phyloP scores from a whole-genome alignment of 1,140 invertebrate species.

The Doryteuthis pealeii region DNA sequence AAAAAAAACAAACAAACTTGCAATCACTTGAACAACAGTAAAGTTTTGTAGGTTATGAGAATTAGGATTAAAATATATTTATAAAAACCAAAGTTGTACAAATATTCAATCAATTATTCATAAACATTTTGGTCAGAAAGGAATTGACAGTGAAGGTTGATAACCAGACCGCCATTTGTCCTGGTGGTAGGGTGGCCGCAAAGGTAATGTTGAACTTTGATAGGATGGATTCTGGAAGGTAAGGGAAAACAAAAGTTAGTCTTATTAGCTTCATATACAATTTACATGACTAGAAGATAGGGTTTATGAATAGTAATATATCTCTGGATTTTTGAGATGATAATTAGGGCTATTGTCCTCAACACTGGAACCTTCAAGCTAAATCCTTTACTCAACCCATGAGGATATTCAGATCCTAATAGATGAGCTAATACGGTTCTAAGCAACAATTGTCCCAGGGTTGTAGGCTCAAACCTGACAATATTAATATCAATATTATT shows the following conservation, averaged over 20 bases:
- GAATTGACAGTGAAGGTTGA: not conserved
- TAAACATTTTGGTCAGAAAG: slow-evolving; percentile 17
- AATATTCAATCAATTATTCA: too few species aligned
- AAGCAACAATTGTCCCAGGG: too few species aligned
- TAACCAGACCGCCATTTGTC: not conserved
- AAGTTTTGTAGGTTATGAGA: too few species aligned
- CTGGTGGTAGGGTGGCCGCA: not conserved
- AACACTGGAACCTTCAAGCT: not conserved
- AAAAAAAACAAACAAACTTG: too few species aligned
- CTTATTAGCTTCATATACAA: not conserved
- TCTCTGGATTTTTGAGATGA: not conserved
- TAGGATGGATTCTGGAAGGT: not conserved
- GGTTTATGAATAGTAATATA: not conserved
- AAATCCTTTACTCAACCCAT: not conserved
- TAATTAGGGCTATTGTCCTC: not conserved
- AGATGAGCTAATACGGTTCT: too few species aligned
- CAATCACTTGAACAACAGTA: too few species aligned
- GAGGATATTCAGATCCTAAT: not conserved
- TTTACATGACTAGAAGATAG: not conserved
- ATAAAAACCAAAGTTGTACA: too few species aligned
- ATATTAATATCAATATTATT: too few species aligned
- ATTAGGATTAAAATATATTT: too few species aligned
- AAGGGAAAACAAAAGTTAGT: not conserved
- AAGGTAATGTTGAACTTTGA: not conserved
- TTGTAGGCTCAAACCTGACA: too few species aligned